A percentile compares a stretch with the other conserved stretches of the same genome.
These are phyloP conservation scores for Axea sp. DNA, from an alignment of 2,888 invertebrate species.

Conservation along the genomic window DNA sequence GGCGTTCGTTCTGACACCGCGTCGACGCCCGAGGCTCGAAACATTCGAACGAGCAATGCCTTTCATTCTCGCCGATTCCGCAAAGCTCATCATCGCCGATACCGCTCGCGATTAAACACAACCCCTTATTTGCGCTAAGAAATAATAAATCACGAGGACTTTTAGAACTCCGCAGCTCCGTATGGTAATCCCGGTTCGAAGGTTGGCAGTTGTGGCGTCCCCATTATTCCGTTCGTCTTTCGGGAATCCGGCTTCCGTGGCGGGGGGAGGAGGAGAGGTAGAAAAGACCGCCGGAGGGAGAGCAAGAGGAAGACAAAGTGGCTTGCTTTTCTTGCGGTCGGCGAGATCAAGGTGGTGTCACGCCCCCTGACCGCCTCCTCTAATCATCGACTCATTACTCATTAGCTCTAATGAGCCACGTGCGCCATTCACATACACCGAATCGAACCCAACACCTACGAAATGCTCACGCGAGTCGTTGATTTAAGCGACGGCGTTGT, in stretches of 20 bases:
- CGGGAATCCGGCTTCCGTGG: constrained; percentile 19
- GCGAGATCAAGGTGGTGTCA: constrained; percentile 76
- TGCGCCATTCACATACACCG: constrained; percentile 69
- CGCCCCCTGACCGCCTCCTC: constrained; percentile 78
- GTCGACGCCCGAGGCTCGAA: constrained; percentile 69
- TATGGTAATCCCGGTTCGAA: not conserved
- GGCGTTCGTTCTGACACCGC: constrained; percentile 68
- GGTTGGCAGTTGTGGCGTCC: not conserved
- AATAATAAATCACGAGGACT: constrained; percentile 42
- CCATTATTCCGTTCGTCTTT: constrained; percentile 9
- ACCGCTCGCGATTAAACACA: constrained; percentile 6
- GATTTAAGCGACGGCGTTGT: constrained; percentile 48
- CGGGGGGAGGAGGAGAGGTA: constrained; percentile 1
- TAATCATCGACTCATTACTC: constrained; percentile 80
- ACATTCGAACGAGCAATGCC: constrained; percentile 63
- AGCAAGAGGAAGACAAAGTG: constrained; percentile 63
- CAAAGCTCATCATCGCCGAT: constrained; percentile 38
- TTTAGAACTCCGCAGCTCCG: constrained; percentile 5
- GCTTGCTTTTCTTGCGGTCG: constrained; percentile 74
- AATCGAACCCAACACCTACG: constrained; percentile 61
- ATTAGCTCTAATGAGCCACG: constrained; percentile 79
- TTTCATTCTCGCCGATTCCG: constrained; percentile 68
- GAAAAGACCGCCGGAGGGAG: constrained; percentile 57
- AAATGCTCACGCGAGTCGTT: constrained; percentile 54
- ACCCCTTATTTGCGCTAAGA: constrained; percentile 32